Base-by-base conservation (phyloP, 92 coral and sea anemone genomes). In the Chrysogorgia sp. region DNA sequence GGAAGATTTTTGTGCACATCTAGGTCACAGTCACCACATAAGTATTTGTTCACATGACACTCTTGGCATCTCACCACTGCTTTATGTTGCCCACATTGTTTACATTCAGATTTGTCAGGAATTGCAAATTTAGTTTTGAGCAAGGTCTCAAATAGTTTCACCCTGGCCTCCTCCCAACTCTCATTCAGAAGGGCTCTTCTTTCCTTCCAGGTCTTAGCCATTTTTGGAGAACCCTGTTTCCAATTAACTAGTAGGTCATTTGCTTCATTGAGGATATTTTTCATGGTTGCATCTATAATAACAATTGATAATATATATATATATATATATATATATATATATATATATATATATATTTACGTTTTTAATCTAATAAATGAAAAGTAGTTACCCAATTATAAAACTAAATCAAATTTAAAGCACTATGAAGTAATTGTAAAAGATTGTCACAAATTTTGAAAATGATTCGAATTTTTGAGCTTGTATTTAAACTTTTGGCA, bases 161-260 rank as follows among this genome's bases (percentile, higher is more conserved):
- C 21, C 53, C 83, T 74, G 3, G 60, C 57, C 15, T 83, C 78
- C 49, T 71, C 61, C 83, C 78, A 83, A 76, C 87, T 83, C 35
- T 76, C 70, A 76, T 52, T 76, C 19, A 63, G 66, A 2, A 48
- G 14, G 15, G 81, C 17, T 40, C 30, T 40, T 55, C 82, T 63
- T 13, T 35, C 75, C 45, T 19, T 37, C 86, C 86, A 77, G 37
- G 9, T 76, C 59, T 69, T 33, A 19, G 7, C 23, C 21, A 53
- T 3, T 53, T 53, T 53, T n/a, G n/a, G n/a, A 21, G 19, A 19
- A 19, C 23, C 50, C 26, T 0, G 56, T 19, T 76, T 29, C 81
- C 81, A 59, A 55, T 6, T 41, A 22, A 52, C 57, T 40, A 60
- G 28, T 20, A 59, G 67, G 4, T 40, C 67, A 58, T 59, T 58